Conservation (phyloP, 1,140 invertebrate genomes). For the Caerostris darwini region DNA sequence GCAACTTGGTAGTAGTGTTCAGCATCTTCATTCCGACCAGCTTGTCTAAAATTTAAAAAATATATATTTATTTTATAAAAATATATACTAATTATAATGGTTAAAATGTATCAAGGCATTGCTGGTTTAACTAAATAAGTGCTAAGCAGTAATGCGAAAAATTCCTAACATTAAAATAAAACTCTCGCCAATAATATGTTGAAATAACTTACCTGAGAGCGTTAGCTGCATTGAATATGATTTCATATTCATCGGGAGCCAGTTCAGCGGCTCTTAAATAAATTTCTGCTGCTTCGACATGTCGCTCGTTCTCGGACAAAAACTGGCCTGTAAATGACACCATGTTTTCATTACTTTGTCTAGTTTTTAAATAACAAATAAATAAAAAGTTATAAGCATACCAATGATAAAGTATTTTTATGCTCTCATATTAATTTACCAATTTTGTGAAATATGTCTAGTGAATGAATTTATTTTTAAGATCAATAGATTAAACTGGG, state of each 20-base stretch:
- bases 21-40: slow-evolving; percentile 89
- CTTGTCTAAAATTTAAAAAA: slow-evolving; percentile 84
- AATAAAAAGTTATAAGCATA: too few species aligned
- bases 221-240: slow-evolving; percentile 92
- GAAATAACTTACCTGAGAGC: slow-evolving; percentile 84
- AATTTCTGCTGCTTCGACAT: slow-evolving; percentile 90
- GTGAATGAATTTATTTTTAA: too few species aligned
- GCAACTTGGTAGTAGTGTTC: slow-evolving; percentile 92
- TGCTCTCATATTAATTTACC: too few species aligned
- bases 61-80: background rate
- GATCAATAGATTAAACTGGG: too few species aligned
- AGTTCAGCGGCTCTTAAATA: slow-evolving; percentile 89
- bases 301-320: slow-evolving; percentile 88
- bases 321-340: slow-evolving; percentile 89
- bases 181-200: too few species aligned
- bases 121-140: too few species aligned
- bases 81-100: background rate
- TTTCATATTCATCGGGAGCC: slow-evolving; percentile 89
- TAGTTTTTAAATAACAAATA: too few species aligned
- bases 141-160: too few species aligned
- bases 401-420: too few species aligned
- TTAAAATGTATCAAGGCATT: background rate
- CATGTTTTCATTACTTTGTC: too few species aligned
- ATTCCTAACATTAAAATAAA: too few species aligned
- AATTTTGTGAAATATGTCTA: too few species aligned